Evolutionary conservation across 30 jellyfish, hydroid and myxozoan genomes (phyloP).

Genomic region (Sanderia malayensis): DNA sequence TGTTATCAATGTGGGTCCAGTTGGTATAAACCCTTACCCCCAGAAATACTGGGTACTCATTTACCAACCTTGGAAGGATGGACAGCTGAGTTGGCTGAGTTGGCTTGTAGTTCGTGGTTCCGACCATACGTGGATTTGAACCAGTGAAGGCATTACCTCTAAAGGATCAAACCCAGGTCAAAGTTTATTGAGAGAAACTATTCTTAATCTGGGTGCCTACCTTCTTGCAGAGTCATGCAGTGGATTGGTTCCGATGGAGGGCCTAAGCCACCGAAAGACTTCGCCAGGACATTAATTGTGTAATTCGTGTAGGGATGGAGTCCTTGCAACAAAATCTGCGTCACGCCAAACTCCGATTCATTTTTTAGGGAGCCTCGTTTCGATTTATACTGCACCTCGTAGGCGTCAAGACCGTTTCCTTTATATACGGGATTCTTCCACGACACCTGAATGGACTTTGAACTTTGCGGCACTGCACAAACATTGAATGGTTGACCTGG

Average conservation of each 20-base stretch:
- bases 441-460: slow-evolving; percentile 47
- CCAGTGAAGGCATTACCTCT: too few species aligned
- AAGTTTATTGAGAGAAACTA: too few species aligned
- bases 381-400: slow-evolving; percentile 54
- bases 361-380: neutral
- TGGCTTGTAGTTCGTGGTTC: too few species aligned
- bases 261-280: slow-evolving; percentile 71
- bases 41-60: too few species aligned
- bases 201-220: too few species aligned
- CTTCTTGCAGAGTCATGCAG: slow-evolving; percentile 71
- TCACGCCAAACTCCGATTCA: slow-evolving; percentile 41
- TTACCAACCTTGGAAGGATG: too few species aligned
- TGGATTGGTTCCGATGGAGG: slow-evolving; percentile 64
- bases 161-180: too few species aligned
- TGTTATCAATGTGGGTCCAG: too few species aligned
- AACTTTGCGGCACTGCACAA: slow-evolving; percentile 19
- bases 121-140: too few species aligned
- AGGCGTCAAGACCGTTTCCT: slow-evolving; percentile 86
- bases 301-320: slow-evolving; percentile 67
- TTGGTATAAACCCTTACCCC: too few species aligned
- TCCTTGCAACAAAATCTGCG: slow-evolving; percentile 26
- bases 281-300: slow-evolving; percentile 67
- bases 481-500: slow-evolving; percentile 58
- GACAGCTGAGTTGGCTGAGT: too few species aligned
- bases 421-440: slow-evolving; percentile 73